Evolutionary conservation across 2,113 vertebrate species (phyloP), one percentile per base, ranked within the genome.

Genomic region (Gobiocypris rarus): DNA sequence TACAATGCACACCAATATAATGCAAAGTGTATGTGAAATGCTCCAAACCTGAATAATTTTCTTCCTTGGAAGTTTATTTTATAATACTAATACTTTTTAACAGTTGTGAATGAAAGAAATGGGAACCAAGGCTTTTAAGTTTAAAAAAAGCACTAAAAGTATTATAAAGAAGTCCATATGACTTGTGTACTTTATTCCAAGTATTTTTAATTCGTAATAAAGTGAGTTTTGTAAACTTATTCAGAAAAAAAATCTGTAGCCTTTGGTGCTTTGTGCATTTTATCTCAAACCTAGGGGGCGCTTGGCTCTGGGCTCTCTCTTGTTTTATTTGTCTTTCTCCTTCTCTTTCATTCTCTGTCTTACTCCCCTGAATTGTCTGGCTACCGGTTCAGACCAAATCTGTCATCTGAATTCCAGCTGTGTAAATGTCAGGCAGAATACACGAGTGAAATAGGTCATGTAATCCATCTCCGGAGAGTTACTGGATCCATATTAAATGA

Each of bases 371-470:
- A 80, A 67, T 80, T 6, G 15, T 26, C 59, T 50, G 34, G 56
- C 61, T 81, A n/a, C 70, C 2, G 26, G 19, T 50, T 28, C 75
- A 8, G 83, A 48, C 67, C 28, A 59, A 59, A 54, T 76, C 65
- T 71, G 56, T 74, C 34, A 79, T 79, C 83, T 83, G 74, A 87
- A 83, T 74, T 75, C 87, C 81, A 63, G 58, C 38, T 86, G 87
- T 88, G 83, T 83, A 88, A 86, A 88, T 84, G 85, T 88, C 85
- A 86, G 81, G 54, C 77, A 82, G 81, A 81, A 83, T 82, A 79
- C 34, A 41, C 28, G 56, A 85, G 82, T 80, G 73, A 82, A 81
- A 58, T 61, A 50, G 48, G 75, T 80, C 77, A 84, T 85, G 83
- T 85, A 85, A 83, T 87, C 54, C 82, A 65, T 86, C 76, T 86